phyloP scores from a whole-genome alignment of 2,797 vertebrate species.

The Mycteria americana region DNA sequence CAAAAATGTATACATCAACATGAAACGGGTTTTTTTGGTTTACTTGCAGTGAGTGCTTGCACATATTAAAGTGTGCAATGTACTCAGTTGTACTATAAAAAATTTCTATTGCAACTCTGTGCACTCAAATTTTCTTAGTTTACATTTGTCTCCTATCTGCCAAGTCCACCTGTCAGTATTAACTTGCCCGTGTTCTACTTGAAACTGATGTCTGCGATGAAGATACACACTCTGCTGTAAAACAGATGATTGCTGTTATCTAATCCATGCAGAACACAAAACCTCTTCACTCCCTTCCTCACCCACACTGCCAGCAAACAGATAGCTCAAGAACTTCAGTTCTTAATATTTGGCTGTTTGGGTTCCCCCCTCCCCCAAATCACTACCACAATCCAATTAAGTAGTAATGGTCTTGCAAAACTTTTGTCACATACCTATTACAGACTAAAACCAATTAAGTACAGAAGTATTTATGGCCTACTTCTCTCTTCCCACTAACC shows the following conservation, averaged over 20 bases:
- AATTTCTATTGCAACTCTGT: background rate
- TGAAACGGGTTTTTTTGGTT: background rate
- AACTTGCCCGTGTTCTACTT: background rate
- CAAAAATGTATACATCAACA: background rate
- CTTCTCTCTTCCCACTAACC: background rate
- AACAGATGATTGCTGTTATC: background rate
- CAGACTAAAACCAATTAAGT: background rate
- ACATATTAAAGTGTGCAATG: fast-evolving
- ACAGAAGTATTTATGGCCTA: background rate
- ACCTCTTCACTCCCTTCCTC: background rate
- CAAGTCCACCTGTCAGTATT: background rate
- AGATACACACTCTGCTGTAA: background rate
- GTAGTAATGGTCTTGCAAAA: background rate
- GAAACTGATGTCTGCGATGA: background rate
- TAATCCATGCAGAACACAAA: background rate
- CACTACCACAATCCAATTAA: background rate
- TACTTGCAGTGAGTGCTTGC: background rate
- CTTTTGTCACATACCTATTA: background rate
- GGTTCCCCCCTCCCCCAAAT: background rate
- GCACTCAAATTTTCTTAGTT: background rate
- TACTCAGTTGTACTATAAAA: background rate
- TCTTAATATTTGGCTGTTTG: background rate
- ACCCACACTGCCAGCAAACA: background rate
- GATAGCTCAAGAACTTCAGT: background rate
- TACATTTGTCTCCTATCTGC: background rate